phyloP scores from a whole-genome alignment of 2,797 vertebrate species.

The Columba guinea region DNA sequence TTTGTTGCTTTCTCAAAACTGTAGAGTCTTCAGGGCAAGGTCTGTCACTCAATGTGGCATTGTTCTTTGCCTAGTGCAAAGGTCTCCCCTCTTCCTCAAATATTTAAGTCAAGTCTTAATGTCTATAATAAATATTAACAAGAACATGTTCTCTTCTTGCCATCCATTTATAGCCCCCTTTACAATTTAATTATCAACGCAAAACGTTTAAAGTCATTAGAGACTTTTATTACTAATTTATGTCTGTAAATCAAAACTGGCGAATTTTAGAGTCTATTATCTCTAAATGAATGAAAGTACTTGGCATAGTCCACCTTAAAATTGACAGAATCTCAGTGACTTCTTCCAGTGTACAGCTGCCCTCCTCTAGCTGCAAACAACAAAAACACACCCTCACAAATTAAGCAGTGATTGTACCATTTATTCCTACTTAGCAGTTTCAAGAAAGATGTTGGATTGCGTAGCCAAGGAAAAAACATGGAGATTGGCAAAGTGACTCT shows the following conservation, averaged over 20 bases:
- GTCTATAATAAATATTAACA: slow-evolving; percentile 21
- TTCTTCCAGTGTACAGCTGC: neutral
- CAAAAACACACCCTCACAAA: neutral
- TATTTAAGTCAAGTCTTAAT: neutral
- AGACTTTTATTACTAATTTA: slow-evolving; percentile 54
- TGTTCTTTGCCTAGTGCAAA: neutral
- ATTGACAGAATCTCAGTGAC: neutral
- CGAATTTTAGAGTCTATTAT: slow-evolving; percentile 23
- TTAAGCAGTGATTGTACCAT: neutral
- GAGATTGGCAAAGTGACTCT: neutral
- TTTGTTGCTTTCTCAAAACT: neutral
- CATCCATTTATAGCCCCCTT: neutral
- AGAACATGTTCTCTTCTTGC: neutral
- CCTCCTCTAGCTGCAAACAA: neutral
- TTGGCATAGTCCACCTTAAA: neutral
- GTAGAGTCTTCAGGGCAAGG: neutral
- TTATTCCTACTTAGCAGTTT: neutral
- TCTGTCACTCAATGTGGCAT: neutral
- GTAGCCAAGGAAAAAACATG: neutral
- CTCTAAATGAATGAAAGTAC: neutral
- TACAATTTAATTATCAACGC: slow-evolving; percentile 4
- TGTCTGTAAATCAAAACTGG: slow-evolving; percentile 40
- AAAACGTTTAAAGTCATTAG: slow-evolving; percentile 43
- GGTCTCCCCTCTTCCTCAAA: neutral
- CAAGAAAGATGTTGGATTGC: neutral